Evolutionary conservation across 2,888 invertebrate genomes (phyloP).

Genomic region (Phalera bucephala): DNA sequence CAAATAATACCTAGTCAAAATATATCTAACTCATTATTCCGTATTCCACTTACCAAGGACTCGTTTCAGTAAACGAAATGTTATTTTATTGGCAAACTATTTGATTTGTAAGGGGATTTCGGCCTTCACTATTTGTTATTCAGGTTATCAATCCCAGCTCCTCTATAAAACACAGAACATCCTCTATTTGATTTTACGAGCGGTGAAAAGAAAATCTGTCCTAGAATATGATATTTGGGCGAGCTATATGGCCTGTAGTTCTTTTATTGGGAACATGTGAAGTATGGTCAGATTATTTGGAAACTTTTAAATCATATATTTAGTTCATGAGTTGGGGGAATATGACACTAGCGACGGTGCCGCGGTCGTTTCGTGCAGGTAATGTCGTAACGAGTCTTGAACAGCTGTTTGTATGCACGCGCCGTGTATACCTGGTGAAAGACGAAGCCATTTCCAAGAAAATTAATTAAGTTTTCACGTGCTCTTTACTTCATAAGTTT

Average conservation of each 20-base stretch:
- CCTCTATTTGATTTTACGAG: constrained; percentile 25
- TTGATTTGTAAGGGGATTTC: constrained; percentile 23
- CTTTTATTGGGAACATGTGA: constrained; percentile 18
- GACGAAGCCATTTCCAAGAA: background rate
- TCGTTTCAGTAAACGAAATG: constrained; percentile 2
- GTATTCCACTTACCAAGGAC: background rate
- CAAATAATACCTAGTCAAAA: no score
- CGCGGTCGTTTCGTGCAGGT: constrained; percentile 4
- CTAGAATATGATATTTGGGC: constrained; percentile 4
- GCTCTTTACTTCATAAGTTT: background rate
- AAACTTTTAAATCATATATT: constrained; percentile 5
- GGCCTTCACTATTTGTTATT: constrained; percentile 7
- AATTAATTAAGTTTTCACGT: background rate
- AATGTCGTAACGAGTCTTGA: constrained; percentile 13
- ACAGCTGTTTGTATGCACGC: constrained; percentile 3
- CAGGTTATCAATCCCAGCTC: constrained; percentile 8
- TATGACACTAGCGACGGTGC: background rate
- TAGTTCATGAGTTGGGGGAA: constrained; percentile 4
- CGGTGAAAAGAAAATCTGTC: constrained; percentile 22
- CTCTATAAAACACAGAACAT: constrained; percentile 19
- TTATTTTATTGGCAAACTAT: constrained; percentile 19
- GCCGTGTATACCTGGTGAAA: background rate
- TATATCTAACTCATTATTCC: no score
- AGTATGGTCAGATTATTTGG: constrained; percentile 3
- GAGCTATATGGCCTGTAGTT: constrained; percentile 1